phyloP scores from a whole-genome alignment of 2,888 invertebrate genomes.

The Tinea semifulvella region DNA sequence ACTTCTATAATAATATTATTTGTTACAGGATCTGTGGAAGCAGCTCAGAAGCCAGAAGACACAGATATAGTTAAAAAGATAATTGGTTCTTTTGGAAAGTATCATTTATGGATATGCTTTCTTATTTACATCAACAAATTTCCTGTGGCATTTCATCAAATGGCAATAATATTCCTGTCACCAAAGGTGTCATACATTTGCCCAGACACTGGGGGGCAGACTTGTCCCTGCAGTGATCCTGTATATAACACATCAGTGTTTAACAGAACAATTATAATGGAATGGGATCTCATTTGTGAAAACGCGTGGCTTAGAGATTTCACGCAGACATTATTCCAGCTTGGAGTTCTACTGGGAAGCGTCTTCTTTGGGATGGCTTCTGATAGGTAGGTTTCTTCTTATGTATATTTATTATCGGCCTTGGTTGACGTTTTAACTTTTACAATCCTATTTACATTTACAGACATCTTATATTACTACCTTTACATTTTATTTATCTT shows the following conservation, averaged over 20 bases:
- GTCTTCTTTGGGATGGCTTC: constrained; percentile 77
- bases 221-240: constrained; percentile 67
- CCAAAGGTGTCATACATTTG: constrained; percentile 46
- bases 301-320: constrained; percentile 70
- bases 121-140: constrained; percentile 51
- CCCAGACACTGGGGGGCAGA: constrained; percentile 27
- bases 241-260: constrained; percentile 73
- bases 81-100: constrained; percentile 60
- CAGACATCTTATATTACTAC: background rate
- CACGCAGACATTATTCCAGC: constrained; percentile 79
- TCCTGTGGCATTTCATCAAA: constrained; percentile 58
- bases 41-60: constrained; percentile 21
- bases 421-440: background rate
- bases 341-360: constrained; percentile 78
- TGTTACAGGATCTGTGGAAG: constrained; percentile 3
- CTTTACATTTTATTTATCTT: constrained; percentile 1
- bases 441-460: background rate
- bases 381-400: constrained; percentile 71
- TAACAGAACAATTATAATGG: constrained; percentile 73
- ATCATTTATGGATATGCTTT: constrained; percentile 49
- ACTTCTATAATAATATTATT: background rate
- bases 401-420: constrained; percentile 13
- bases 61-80: constrained; percentile 45
- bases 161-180: constrained; percentile 59
- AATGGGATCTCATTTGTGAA: constrained; percentile 81